phyloP scores from a whole-genome alignment of 2,888 invertebrate species.

The Cataglyphis albicans region DNA sequence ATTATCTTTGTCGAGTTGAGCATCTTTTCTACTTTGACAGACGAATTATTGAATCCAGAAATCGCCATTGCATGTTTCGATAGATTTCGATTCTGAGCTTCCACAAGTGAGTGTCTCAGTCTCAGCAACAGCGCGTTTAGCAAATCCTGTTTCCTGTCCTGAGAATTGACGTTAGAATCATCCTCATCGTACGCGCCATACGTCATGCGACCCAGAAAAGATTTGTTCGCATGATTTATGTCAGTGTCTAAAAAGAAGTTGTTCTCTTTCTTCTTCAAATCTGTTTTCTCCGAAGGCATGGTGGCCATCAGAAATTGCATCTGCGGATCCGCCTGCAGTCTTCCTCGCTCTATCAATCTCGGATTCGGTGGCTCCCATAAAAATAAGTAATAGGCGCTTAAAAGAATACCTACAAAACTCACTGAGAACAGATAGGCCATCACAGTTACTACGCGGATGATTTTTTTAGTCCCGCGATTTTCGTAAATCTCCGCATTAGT shows the following conservation, averaged over 20 bases:
- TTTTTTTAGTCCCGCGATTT: constrained; percentile 77
- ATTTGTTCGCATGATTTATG: neutral
- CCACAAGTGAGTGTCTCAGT: constrained; percentile 52
- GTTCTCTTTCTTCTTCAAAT: neutral
- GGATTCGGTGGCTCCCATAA: constrained; percentile 91
- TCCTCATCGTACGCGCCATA: neutral
- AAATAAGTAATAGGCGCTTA: constrained; percentile 93
- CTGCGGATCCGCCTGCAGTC: constrained; percentile 69
- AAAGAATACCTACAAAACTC: constrained; percentile 93
- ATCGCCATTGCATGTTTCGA: neutral
- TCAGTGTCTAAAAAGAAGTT: neutral
- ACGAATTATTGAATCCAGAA: neutral
- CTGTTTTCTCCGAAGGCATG: constrained; percentile 6
- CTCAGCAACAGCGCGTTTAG: constrained; percentile 53
- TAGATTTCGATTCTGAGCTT: constrained; percentile 19
- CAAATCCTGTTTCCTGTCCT: neutral
- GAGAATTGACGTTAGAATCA: neutral
- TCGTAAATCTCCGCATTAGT: constrained; percentile 79
- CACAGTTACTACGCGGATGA: constrained; percentile 91
- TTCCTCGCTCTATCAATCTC: constrained; percentile 79
- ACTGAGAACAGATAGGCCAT: constrained; percentile 94
- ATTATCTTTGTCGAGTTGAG: neutral
- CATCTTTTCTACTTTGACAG: neutral
- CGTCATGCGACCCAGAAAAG: constrained; percentile 9
- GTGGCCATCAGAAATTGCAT: constrained; percentile 65